phyloP scores from a whole-genome alignment of 1,140 invertebrate species.

The Drosophila rhopaloa region DNA sequence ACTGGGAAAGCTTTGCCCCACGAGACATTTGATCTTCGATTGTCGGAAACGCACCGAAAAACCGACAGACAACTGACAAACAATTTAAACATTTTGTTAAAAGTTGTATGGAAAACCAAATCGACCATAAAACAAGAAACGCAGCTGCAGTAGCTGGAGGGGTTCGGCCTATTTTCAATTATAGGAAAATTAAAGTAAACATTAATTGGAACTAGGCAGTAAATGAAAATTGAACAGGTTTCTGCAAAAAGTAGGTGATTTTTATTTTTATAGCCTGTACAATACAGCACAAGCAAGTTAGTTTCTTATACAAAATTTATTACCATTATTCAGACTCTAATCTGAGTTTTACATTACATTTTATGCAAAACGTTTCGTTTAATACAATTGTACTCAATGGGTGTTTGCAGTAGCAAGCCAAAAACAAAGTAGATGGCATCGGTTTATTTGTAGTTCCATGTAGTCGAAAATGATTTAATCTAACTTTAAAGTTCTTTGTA shows the following conservation, averaged over 20 bases:
- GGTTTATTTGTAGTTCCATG: not conserved
- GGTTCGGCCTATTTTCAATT: not conserved
- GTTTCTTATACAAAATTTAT: too few relatives aligned
- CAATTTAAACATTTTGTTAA: not conserved
- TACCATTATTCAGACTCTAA: too few relatives aligned
- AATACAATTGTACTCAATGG: too few relatives aligned
- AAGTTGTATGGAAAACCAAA: conserved; percentile 7
- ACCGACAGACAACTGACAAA: not conserved
- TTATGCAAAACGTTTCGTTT: too few relatives aligned
- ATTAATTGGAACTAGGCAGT: not conserved
- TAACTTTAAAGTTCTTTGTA: too few relatives aligned
- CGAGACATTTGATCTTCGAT: not conserved
- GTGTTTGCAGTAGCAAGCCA: too few relatives aligned
- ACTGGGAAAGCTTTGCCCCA: not conserved
- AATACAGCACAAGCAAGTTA: not conserved
- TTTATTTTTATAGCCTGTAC: not conserved
- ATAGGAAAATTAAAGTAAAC: not conserved
- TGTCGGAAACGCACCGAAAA: conserved; percentile 4
- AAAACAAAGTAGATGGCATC: too few relatives aligned
- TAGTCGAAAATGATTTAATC: too few relatives aligned
- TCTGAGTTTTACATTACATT: too few relatives aligned
- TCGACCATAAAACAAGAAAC: conserved; percentile 1
- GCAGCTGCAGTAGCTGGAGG: not conserved
- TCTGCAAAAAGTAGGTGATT: not conserved
- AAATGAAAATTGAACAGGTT: not conserved